These are phyloP conservation scores for Phyllopteryx taeniolatus DNA, from an alignment of 2,113 vertebrate genomes.

Conservation along the genomic window DNA sequence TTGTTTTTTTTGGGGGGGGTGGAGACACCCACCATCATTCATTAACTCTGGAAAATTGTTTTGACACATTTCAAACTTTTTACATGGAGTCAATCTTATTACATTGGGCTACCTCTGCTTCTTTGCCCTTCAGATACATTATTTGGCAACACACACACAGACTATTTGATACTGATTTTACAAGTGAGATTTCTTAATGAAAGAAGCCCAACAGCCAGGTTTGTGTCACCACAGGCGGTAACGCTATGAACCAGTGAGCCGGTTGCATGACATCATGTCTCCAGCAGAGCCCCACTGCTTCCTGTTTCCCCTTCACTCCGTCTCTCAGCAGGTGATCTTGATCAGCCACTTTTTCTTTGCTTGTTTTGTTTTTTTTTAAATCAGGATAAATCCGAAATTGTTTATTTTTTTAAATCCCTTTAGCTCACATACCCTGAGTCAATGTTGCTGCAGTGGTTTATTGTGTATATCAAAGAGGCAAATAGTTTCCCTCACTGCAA, in stretches of 20 bases:
- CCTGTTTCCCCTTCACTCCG: slow-evolving; percentile 54
- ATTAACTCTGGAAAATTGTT: neutral
- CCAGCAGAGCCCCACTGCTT: slow-evolving; percentile 38
- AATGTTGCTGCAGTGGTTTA: slow-evolving; percentile 9
- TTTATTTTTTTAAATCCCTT: neutral
- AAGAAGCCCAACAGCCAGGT: slow-evolving; percentile 43
- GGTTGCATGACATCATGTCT: slow-evolving; percentile 33
- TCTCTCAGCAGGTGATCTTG: slow-evolving; percentile 40
- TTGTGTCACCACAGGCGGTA: slow-evolving; percentile 41
- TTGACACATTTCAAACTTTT: neutral
- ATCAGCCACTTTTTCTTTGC: slow-evolving; percentile 40
- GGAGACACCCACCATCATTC: neutral
- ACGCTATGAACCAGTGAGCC: slow-evolving; percentile 42
- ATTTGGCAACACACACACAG: neutral
- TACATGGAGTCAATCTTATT: neutral
- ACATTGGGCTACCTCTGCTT: neutral
- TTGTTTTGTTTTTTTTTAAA: neutral
- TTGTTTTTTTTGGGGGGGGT: no score
- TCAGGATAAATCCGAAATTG: neutral
- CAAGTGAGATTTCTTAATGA: slow-evolving; percentile 10
- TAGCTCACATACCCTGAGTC: slow-evolving; percentile 6
- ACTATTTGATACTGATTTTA: neutral
- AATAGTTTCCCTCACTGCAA: neutral
- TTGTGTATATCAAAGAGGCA: slow-evolving; percentile 3
- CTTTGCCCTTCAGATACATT: neutral